A percentile compares a stretch with the other conserved stretches of the same genome.
Conservation (phyloP, 2,797 vertebrate genomes). For the Rhynchonycteris naso region DNA sequence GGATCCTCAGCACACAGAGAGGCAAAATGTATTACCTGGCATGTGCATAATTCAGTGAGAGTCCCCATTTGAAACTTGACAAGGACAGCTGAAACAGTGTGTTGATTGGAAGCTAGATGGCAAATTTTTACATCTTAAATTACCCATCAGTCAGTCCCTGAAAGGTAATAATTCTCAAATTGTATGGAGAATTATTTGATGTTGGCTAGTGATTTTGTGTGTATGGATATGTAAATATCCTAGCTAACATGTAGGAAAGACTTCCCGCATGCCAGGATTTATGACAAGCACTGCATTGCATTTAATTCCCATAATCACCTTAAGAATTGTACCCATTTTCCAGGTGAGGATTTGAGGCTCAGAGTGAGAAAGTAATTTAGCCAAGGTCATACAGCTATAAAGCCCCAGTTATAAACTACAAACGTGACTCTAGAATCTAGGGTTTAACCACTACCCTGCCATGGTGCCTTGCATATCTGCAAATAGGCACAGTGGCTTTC, state of each 20-base stretch:
- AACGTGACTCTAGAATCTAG: neutral
- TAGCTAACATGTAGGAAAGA: conserved; percentile 4
- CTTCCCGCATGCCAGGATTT: neutral
- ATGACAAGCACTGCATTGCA: neutral
- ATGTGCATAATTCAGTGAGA: conserved; percentile 79
- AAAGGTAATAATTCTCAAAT: neutral
- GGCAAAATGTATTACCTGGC: conserved; percentile 76
- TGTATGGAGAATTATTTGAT: neutral
- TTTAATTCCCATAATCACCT: neutral
- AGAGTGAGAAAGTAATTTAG: neutral
- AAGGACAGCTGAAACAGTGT: neutral
- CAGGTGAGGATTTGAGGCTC: neutral
- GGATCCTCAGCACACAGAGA: conserved; percentile 67
- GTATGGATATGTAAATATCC: neutral
- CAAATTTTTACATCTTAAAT: conserved; percentile 40
- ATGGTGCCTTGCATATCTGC: neutral
- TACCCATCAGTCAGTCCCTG: neutral
- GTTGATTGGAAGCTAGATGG: neutral
- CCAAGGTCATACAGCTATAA: neutral
- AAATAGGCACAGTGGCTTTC: neutral
- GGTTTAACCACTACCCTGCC: neutral
- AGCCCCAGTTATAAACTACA: neutral
- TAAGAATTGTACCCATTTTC: conserved; percentile 10
- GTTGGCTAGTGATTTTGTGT: neutral
- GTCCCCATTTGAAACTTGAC: conserved; percentile 66